Evolutionary conservation across 2,113 vertebrate species (phyloP), one percentile per base, ranked within the genome.

Genomic region (Lepus timidus): DNA sequence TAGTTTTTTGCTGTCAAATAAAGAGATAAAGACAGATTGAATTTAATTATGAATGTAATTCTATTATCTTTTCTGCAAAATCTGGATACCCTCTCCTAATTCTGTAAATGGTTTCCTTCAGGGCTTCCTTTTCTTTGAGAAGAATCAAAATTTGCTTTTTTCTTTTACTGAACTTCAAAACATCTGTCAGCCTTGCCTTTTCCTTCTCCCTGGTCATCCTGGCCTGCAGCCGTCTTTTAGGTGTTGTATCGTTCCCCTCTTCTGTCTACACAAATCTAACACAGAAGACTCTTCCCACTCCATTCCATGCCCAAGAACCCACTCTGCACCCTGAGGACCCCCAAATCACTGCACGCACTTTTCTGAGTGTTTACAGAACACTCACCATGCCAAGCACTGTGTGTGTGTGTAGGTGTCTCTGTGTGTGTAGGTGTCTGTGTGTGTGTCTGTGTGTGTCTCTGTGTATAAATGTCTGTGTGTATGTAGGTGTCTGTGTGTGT

Each of bases 101-200:
- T 80, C 65, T 79, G 31, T 8, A 6, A 29, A 39, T 44, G 64
- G 10, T 44, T 89, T 86, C 33, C 67, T 71, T 88, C 0, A 4
- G 52, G 58, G 33, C 36, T 87, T 58, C 27, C 25, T 64, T 51
- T 73, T 10, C 70, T 58, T 85, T 76, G 64, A 64, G 65, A 87
- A 87, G 67, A 93, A 23, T 81, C 9, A 55, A 79, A 85, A 14
- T 78, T 78, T 76, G 55, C 62, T 86, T 84, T 74, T 64, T 51
- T 70, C n/a, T 88, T 67, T 88, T 10, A 67, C 61, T 44, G 44
- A 44, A 44, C 29, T 96, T 62, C 22, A 67, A 78, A 73, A 55
- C 1, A 9, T 39, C 29, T 83, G 11, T 55, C 23, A 19, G 27
- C 49, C 65, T 75, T 68, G 27, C 39, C 70, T 6, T 44, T 62